Conservation (phyloP, 1,140 invertebrate genomes). For the Brachionus rotundiformis region DNA sequence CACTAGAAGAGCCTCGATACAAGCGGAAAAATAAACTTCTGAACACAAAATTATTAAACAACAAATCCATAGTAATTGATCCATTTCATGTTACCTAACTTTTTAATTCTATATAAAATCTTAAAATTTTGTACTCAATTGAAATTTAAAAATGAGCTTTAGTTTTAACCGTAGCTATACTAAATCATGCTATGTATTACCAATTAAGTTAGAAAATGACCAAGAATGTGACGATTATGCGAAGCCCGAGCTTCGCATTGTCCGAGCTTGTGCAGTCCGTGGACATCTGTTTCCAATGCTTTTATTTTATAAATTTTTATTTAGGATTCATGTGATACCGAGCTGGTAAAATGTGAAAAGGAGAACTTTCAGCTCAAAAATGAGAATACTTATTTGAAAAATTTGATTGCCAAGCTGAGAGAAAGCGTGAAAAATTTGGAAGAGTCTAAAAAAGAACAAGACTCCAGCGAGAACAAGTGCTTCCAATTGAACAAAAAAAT, state of each 20-base stretch:
- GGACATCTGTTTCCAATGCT: neutral
- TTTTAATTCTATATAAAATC: neutral
- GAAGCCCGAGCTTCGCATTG: neutral
- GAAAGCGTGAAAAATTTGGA: constrained; percentile 26
- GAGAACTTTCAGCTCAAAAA: constrained; percentile 2
- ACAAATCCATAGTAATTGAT: constrained; percentile 23
- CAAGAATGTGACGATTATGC: neutral
- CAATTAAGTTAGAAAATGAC: constrained; percentile 14
- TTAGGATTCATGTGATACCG: neutral
- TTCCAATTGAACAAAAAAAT: constrained; percentile 42
- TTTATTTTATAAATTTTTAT: neutral
- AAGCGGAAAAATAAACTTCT: constrained; percentile 2
- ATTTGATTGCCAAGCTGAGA: neutral
- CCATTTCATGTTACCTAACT: constrained; percentile 13
- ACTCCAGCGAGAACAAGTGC: constrained; percentile 9
- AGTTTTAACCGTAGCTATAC: constrained; percentile 1
- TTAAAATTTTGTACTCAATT: neutral
- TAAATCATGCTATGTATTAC: constrained; percentile 5
- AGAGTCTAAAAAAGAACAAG: neutral
- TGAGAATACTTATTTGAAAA: constrained; percentile 29
- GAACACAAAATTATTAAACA: neutral
- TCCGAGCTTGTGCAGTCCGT: neutral
- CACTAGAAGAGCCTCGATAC: neutral
- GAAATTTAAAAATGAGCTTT: constrained; percentile 29
- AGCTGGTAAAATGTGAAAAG: neutral